Conservation (phyloP, 1,140 invertebrate species). For the Caenorhabditis briggsae region DNA sequence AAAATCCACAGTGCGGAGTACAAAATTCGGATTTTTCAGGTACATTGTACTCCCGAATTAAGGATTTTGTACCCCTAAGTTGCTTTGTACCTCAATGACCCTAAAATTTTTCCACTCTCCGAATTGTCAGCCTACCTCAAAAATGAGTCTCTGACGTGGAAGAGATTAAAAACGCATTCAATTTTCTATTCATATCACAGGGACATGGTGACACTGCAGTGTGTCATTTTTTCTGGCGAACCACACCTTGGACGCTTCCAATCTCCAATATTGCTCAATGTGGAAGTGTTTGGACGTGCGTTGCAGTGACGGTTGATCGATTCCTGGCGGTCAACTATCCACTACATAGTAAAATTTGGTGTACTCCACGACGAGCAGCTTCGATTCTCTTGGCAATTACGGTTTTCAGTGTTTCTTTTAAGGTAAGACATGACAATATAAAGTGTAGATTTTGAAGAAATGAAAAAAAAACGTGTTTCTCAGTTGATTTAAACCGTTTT, state of each 20-base stretch:
- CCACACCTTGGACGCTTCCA: slow-evolving; percentile 75
- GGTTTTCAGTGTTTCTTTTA: slow-evolving; percentile 57
- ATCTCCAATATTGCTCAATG: slow-evolving; percentile 75
- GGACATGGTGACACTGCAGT: slow-evolving; percentile 63
- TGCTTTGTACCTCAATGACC: no score
- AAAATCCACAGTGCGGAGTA: no score
- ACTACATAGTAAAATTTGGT: slow-evolving; percentile 71
- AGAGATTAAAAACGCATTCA: no score
- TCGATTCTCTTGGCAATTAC: slow-evolving; percentile 63
- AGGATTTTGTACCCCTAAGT: no score
- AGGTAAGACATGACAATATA: neutral
- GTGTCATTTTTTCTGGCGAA: slow-evolving; percentile 76
- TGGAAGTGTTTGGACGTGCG: slow-evolving; percentile 76
- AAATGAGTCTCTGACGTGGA: no score
- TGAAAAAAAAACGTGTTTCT: no score
- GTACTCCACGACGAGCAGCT: slow-evolving; percentile 65
- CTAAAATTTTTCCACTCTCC: no score
- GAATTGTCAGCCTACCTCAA: no score
- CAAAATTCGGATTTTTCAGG: no score
- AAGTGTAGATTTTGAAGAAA: no score
- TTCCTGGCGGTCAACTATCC: slow-evolving; percentile 76
- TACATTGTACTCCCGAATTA: no score
- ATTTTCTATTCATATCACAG: slow-evolving; percentile 50
- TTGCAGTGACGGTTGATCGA: slow-evolving; percentile 76
- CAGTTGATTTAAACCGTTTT: no score